Evolutionary conservation across 2,888 invertebrate species (phyloP), one percentile per base, ranked within the genome.

Genomic region (Calameuta filiformis): DNA sequence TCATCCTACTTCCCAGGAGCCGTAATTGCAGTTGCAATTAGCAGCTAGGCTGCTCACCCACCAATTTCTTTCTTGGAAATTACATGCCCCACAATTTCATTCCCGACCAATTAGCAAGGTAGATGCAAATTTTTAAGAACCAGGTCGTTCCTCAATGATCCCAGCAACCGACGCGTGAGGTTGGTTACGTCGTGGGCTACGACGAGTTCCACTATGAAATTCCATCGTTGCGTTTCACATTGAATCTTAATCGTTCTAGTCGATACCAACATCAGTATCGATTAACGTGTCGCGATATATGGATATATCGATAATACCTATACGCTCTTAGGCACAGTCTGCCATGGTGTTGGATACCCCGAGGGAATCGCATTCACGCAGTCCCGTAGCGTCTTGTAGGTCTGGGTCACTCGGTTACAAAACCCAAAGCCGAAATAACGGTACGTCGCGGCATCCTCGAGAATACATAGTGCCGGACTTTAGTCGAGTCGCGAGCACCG

Each of bases 331-430:
- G 56, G 40, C 15, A 40, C 40, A 40, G 40, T 40, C 15, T 40
- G 15, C 6, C 15, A 40, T 56, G 23, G 56, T 56, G 9, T 56
- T 56, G 23, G 23, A 23, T 56, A 56, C 56, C 56, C 56, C 0
- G 23, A 56, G 23, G 56, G 56, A 56, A 23, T 56, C 56, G 56
- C 56, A 23, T 56, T 56, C 56, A 56, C 56, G 56, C 56, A 56
- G 31, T 71, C 31, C 31, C 71, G 71, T 33, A 33, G 31, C 71
- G 71, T 71, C 31, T 33, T 33, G 71, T 35, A 82, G 88, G 89
- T 90, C 89, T 90, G 90, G 91, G 90, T 90, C 90, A 90, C 86
- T 90, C 89, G 90, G 90, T 88, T 90, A 90, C 88, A 86, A 87
- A 88, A 88, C 88, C 86, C 89, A 86, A 85, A 88, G 87, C 84